Evolutionary conservation across 1,140 invertebrate genomes (phyloP).

Genomic region (Archivesica marissinica): DNA sequence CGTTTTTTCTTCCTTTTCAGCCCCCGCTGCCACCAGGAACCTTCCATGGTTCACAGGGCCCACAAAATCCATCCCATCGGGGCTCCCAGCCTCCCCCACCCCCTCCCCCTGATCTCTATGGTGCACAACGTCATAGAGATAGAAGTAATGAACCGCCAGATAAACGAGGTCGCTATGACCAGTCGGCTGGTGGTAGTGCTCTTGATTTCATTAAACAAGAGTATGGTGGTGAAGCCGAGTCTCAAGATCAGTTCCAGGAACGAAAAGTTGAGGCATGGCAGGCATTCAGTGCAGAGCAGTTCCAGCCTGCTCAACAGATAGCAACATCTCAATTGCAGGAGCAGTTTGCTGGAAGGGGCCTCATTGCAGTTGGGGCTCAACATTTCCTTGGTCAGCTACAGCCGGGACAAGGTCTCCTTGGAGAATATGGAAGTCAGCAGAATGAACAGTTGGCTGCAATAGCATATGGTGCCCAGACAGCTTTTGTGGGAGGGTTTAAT

Average conservation of each 20-base stretch:
- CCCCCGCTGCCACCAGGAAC: constrained; percentile 44
- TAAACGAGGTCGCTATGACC: constrained; percentile 67
- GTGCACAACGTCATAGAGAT: constrained; percentile 51
- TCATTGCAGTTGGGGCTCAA: constrained; percentile 55
- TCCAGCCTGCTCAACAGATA: background rate
- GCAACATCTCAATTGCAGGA: constrained; percentile 36
- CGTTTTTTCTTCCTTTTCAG: constrained; percentile 43
- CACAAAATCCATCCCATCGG: constrained; percentile 31
- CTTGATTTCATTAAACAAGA: constrained; percentile 75
- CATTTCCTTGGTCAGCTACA: constrained; percentile 47
- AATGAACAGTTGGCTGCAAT: constrained; percentile 53
- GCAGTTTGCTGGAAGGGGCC: constrained; percentile 56
- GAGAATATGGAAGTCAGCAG: constrained; percentile 61
- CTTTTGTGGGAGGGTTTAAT: constrained; percentile 57
- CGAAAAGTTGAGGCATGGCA: constrained; percentile 28
- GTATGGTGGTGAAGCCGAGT: constrained; percentile 64
- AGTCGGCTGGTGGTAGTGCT: constrained; percentile 66
- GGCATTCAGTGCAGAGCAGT: constrained; percentile 49
- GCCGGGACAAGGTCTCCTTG: constrained; percentile 51
- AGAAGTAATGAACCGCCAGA: constrained; percentile 66
- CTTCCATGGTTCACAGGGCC: constrained; percentile 34
- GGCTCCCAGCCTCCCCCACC: constrained; percentile 58
- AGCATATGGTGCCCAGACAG: constrained; percentile 53
- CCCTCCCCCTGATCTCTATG: constrained; percentile 54
- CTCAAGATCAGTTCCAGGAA: constrained; percentile 56